Percentiles rank a stretch among this genome's conserved stretches.
These are phyloP conservation scores for Tachycineta bicolor DNA, from an alignment of 2,113 vertebrate species.

Conservation along the genomic window DNA sequence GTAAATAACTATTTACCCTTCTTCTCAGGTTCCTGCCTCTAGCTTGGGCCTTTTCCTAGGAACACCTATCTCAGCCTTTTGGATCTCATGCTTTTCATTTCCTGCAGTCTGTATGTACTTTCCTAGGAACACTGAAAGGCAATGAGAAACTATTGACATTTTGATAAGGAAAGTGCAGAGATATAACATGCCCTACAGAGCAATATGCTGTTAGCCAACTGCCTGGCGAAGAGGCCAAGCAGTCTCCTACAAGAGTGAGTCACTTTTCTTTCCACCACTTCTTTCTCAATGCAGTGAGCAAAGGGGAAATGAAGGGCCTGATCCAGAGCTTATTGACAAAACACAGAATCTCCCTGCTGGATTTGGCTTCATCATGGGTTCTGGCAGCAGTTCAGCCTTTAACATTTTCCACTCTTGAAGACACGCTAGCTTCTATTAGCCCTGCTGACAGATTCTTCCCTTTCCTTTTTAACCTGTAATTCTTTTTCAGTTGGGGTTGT, in stretches of 20 bases:
- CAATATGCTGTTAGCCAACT: background rate
- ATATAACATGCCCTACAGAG: background rate
- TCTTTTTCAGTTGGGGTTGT: background rate
- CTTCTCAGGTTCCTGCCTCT: background rate
- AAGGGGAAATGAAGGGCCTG: background rate
- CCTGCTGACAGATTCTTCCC: background rate
- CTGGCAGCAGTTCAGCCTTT: background rate
- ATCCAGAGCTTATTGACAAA: background rate
- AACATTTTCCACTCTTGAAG: background rate
- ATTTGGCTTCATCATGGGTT: constrained; percentile 1
- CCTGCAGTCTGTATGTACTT: constrained; percentile 1
- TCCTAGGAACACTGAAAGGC: constrained; percentile 20
- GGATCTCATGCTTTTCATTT: constrained; percentile 32
- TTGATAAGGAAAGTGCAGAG: constrained; percentile 44
- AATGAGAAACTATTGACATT: constrained; percentile 50
- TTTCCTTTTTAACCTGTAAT: constrained; percentile 8
- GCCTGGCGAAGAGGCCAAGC: background rate
- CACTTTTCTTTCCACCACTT: background rate
- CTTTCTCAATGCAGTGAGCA: background rate
- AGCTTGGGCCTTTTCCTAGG: background rate
- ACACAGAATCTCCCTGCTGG: background rate
- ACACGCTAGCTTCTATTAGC: background rate
- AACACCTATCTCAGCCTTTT: background rate
- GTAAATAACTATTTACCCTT: background rate
- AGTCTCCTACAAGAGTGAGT: background rate